A percentile compares a stretch with the other conserved stretches of the same genome.
Evolutionary conservation across 2,797 vertebrate genomes (phyloP).

Genomic region (Silurus lanzhouensis): DNA sequence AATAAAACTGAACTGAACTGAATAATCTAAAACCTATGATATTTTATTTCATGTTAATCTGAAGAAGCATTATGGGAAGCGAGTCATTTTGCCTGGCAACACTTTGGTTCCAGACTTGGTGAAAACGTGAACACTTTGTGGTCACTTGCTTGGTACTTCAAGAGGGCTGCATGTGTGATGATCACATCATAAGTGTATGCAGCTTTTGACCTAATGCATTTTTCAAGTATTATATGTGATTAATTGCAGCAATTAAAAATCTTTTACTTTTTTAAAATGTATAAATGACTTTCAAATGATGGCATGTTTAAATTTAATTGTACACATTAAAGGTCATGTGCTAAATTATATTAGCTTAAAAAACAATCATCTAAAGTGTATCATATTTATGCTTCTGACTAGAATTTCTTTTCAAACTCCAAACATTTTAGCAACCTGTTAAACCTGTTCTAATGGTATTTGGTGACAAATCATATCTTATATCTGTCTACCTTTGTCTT

Average conservation of each 20-base stretch:
- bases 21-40: background rate
- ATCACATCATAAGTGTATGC: slow-evolving; percentile 41
- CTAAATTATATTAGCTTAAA: background rate
- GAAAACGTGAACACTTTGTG: slow-evolving; percentile 9
- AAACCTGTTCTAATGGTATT: slow-evolving; percentile 56
- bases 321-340: background rate
- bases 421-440: slow-evolving; percentile 38
- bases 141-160: slow-evolving; percentile 5
- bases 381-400: slow-evolving; percentile 3
- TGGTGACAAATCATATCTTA: slow-evolving; percentile 15
- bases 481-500: background rate
- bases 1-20: background rate
- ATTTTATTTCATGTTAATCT: background rate
- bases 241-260: slow-evolving; percentile 11
- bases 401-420: slow-evolving; percentile 8
- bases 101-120: slow-evolving; percentile 28
- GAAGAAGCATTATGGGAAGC: background rate
- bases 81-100: background rate
- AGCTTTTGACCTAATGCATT: slow-evolving; percentile 21
- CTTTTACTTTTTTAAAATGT: slow-evolving; percentile 16
- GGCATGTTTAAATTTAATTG: background rate
- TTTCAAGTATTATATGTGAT: slow-evolving; percentile 25
- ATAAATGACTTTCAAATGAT: background rate
- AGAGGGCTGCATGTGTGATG: slow-evolving; percentile 25
- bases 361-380: background rate